Evolutionary conservation across 2,888 invertebrate species (phyloP).

Genomic region (Troglohyphantes excavatus): DNA sequence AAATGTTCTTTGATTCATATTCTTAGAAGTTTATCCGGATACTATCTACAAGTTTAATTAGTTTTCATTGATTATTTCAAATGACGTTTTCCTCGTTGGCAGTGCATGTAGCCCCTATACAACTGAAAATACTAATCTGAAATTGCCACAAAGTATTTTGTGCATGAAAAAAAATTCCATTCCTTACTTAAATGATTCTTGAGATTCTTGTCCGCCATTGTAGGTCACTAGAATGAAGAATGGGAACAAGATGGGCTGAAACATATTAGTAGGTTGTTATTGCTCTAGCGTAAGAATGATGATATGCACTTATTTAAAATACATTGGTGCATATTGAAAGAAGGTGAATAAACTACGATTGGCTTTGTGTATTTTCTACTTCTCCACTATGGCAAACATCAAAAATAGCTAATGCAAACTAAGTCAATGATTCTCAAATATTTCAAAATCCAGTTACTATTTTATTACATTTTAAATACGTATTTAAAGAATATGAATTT

Average conservation of each 20-base stretch:
- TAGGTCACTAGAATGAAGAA: constrained; percentile 52
- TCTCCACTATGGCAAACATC: constrained; percentile 46
- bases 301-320: constrained; percentile 13
- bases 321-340: constrained; percentile 27
- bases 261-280: constrained; percentile 63
- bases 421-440: no score
- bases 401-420: not conserved
- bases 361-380: constrained; percentile 3
- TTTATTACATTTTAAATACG: no score
- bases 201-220: constrained; percentile 41
- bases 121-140: not conserved
- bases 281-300: constrained; percentile 14
- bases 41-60: no score
- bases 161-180: constrained; percentile 47
- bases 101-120: not conserved
- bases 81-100: no score
- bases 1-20: no score
- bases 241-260: constrained; percentile 57
- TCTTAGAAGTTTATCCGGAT: no score
- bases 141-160: constrained; percentile 5
- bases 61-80: no score
- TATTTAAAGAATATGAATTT: no score
- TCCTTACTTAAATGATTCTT: constrained; percentile 65
- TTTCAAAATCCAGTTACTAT: no score
- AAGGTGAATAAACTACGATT: not conserved